Percentiles rank a stretch among this genome's conserved stretches.
Evolutionary conservation across 1,140 invertebrate genomes (phyloP).

Genomic region (Rhizoglyphus robini): DNA sequence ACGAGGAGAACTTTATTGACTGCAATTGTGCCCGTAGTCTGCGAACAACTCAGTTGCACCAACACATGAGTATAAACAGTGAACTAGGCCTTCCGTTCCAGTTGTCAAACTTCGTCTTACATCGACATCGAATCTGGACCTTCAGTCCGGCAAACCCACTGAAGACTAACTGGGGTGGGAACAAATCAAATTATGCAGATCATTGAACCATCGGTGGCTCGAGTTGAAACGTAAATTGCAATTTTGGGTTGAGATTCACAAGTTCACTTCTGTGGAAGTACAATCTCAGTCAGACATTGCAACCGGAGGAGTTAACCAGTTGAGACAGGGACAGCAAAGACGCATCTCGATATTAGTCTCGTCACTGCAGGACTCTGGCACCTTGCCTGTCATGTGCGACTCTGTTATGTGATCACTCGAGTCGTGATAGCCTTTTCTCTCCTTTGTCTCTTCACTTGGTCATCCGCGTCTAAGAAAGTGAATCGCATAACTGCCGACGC

Average conservation of each 20-base stretch:
- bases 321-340: slow-evolving; percentile 58
- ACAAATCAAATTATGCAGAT: slow-evolving; percentile 67
- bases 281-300: slow-evolving; percentile 42
- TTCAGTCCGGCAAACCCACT: slow-evolving; percentile 45
- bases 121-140: slow-evolving; percentile 63
- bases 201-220: slow-evolving; percentile 71
- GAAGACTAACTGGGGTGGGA: slow-evolving; percentile 60
- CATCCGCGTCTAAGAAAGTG: too few relatives aligned
- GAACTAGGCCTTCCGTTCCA: slow-evolving; percentile 79
- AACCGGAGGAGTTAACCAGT: slow-evolving; percentile 85
- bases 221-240: slow-evolving; percentile 70
- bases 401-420: slow-evolving; percentile 73
- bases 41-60: slow-evolving; percentile 69
- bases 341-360: slow-evolving; percentile 56
- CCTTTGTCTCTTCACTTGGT: too few relatives aligned
- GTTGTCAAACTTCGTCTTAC: slow-evolving; percentile 92
- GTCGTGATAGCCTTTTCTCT: too few relatives aligned
- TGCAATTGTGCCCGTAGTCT: slow-evolving; percentile 88
- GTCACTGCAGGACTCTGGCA: slow-evolving; percentile 81
- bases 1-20: slow-evolving; percentile 49
- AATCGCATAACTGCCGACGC: too few relatives aligned
- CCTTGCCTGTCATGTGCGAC: slow-evolving; percentile 85
- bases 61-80: slow-evolving; percentile 60
- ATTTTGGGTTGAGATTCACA: slow-evolving; percentile 85
- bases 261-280: slow-evolving; percentile 73